A percentile compares a stretch with the other conserved stretches of the same genome.
These are phyloP conservation scores for Magallana nippona DNA, from an alignment of 2,888 invertebrate genomes.

Conservation along the genomic window DNA sequence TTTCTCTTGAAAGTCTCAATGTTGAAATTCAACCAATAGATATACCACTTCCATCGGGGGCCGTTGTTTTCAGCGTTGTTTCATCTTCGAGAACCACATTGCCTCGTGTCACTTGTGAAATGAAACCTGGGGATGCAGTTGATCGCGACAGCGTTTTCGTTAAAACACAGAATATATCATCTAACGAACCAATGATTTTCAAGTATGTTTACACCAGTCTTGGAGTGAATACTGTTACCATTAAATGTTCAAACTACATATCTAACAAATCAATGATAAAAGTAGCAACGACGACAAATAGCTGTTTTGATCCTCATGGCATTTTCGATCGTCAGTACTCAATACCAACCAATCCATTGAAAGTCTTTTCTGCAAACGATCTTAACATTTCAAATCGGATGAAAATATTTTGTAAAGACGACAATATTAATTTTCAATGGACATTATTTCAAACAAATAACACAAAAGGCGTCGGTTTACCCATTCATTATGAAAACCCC, in stretches of 20 bases:
- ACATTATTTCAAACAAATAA: background rate
- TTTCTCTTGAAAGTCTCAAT: background rate
- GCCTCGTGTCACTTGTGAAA: background rate
- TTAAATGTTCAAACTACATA: background rate
- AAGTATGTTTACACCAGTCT: background rate
- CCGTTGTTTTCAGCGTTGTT: background rate
- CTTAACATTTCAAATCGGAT: background rate
- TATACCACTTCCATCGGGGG: background rate
- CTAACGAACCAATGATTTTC: background rate
- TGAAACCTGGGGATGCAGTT: background rate
- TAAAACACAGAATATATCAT: background rate
- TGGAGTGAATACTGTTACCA: background rate
- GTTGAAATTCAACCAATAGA: background rate
- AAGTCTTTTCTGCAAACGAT: background rate
- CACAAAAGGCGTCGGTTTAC: background rate
- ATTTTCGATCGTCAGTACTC: slow-evolving; percentile 3
- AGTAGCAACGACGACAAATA: background rate
- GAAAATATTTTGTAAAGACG: background rate
- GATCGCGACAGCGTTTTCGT: background rate
- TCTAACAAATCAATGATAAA: background rate
- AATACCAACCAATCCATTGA: background rate
- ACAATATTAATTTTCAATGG: background rate
- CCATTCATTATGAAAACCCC: background rate
- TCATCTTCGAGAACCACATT: background rate
- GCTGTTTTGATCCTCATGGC: background rate